These are phyloP conservation scores for Lathronympha strigana DNA, from an alignment of 2,888 invertebrate genomes.

Conservation along the genomic window DNA sequence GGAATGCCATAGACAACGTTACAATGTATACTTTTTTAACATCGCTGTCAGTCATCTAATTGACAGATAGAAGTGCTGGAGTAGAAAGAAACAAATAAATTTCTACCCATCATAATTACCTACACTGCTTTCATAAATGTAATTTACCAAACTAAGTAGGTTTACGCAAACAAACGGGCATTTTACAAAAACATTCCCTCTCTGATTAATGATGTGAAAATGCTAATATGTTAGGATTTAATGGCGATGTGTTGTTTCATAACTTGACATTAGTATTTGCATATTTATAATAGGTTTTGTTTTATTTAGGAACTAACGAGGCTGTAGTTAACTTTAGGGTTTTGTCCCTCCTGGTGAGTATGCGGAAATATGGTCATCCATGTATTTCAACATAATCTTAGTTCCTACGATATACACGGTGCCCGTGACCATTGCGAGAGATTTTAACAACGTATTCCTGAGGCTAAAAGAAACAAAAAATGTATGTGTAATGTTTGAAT, in stretches of 20 bases:
- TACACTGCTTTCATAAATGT: slow-evolving; percentile 17
- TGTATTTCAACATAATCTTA: too few species aligned
- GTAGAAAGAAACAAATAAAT: too few species aligned
- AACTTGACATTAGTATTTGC: slow-evolving; percentile 34
- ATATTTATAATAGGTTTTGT: slow-evolving; percentile 23
- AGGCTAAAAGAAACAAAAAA: too few species aligned
- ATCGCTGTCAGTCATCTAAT: too few species aligned
- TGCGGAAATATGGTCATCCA: too few species aligned
- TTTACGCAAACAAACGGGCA: slow-evolving; percentile 30
- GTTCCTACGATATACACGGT: too few species aligned
- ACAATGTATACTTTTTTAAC: too few species aligned
- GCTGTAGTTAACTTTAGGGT: neutral
- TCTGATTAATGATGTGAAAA: slow-evolving; percentile 36
- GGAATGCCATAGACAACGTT: too few species aligned
- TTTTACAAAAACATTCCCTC: slow-evolving; percentile 29
- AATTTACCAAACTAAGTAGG: slow-evolving; percentile 23
- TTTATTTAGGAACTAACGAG: slow-evolving; percentile 17
- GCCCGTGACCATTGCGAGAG: too few species aligned
- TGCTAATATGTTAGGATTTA: slow-evolving; percentile 21
- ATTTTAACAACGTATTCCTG: too few species aligned
- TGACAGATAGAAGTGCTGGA: too few species aligned
- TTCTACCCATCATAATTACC: neutral
- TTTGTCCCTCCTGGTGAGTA: neutral
- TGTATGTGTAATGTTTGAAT: too few species aligned
- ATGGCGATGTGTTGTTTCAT: slow-evolving; percentile 23